phyloP scores from a whole-genome alignment of 2,113 vertebrate genomes.

The Scomber scombrus region DNA sequence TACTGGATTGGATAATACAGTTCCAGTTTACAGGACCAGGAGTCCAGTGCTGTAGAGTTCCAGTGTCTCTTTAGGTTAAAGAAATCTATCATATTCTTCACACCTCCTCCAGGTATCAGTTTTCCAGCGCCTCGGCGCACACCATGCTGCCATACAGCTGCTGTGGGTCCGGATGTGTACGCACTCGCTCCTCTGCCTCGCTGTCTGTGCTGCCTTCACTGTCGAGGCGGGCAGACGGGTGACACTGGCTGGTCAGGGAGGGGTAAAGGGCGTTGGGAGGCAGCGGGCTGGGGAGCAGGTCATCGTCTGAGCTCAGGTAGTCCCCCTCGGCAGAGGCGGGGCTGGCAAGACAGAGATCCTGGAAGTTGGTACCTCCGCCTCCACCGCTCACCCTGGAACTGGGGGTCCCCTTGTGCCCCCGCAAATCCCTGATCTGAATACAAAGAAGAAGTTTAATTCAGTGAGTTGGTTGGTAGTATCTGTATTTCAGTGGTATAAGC shows the following conservation, averaged over 20 bases:
- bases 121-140: constrained; percentile 79
- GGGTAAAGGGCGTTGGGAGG: constrained; percentile 86
- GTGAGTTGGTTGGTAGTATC: too few relatives aligned
- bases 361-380: constrained; percentile 82
- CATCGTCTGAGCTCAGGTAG: constrained; percentile 94
- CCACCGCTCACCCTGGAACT: constrained; percentile 74
- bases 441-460: constrained; percentile 21
- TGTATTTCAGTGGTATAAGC: neutral
- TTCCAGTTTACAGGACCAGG: constrained; percentile 35
- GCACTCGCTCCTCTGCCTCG: constrained; percentile 82
- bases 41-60: constrained; percentile 11
- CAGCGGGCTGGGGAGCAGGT: constrained; percentile 88
- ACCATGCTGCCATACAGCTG: constrained; percentile 83
- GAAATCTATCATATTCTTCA: constrained; percentile 2
- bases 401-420: constrained; percentile 86
- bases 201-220: constrained; percentile 94
- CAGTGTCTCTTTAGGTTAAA: constrained; percentile 33
- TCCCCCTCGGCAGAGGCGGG: constrained; percentile 90
- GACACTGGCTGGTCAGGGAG: constrained; percentile 82
- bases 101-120: constrained; percentile 64
- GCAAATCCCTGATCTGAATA: constrained; percentile 89
- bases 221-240: constrained; percentile 86
- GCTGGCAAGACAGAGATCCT: constrained; percentile 88
- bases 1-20: constrained; percentile 30
- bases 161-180: constrained; percentile 74